phyloP scores from a whole-genome alignment of 2,888 invertebrate species.

The Lysandra bellargus region DNA sequence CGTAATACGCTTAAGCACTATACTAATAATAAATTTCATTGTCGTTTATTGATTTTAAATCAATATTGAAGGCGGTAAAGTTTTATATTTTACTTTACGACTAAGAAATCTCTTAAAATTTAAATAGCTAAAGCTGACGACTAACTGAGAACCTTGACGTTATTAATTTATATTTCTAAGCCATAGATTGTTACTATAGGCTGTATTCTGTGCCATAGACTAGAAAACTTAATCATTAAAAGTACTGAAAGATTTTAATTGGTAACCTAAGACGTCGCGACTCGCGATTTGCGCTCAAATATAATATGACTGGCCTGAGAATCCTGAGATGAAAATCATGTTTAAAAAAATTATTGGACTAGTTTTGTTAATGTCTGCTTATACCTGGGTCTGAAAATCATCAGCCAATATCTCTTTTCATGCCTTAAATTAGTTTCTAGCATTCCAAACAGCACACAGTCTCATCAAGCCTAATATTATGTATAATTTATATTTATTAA shows the following conservation, averaged over 20 bases:
- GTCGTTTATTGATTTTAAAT: constrained; percentile 36
- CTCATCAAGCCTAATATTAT: too few species aligned
- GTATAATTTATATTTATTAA: too few species aligned
- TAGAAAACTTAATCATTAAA: constrained; percentile 22
- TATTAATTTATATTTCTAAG: background rate
- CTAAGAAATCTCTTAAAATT: background rate
- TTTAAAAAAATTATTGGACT: too few species aligned
- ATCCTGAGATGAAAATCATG: too few species aligned
- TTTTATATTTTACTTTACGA: background rate
- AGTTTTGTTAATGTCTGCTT: too few species aligned
- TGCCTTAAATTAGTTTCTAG: too few species aligned
- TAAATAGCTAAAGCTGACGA: background rate
- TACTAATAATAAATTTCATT: constrained; percentile 19
- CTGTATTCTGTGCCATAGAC: background rate
- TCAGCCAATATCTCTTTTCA: too few species aligned
- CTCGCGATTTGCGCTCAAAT: background rate
- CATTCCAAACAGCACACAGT: too few species aligned
- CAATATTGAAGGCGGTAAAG: background rate
- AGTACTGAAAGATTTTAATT: constrained; percentile 38
- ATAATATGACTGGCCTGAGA: background rate
- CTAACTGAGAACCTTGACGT: too few species aligned
- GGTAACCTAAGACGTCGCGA: constrained; percentile 34
- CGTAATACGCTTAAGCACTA: constrained; percentile 37
- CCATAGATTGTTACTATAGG: background rate
- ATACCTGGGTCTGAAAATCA: too few species aligned